Percentiles rank a stretch among this genome's conserved stretches.
Conservation (phyloP, 2,113 vertebrate species). For the Falco punctatus region DNA sequence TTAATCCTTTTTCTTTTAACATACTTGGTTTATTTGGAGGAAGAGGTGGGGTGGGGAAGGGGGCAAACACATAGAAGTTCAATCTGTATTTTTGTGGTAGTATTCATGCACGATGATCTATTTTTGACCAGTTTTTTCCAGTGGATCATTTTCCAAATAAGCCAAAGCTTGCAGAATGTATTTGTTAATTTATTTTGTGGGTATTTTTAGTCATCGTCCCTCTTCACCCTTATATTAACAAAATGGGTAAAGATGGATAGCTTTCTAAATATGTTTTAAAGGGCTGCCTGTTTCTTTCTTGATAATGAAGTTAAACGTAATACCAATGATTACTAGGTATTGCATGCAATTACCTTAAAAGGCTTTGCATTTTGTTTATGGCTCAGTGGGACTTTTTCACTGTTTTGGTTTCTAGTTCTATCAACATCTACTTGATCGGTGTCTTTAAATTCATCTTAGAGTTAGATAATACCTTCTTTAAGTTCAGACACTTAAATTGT, state of each 20-base stretch:
- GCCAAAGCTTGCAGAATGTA: background rate
- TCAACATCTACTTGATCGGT: background rate
- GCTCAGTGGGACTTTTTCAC: background rate
- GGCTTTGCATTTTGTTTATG: background rate
- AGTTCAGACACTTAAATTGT: background rate
- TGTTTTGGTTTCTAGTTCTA: background rate
- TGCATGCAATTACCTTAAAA: background rate
- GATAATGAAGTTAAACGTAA: background rate
- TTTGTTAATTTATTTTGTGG: background rate
- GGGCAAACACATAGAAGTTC: background rate
- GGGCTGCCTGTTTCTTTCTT: background rate
- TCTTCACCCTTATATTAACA: background rate
- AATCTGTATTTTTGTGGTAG: background rate
- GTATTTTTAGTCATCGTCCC: background rate
- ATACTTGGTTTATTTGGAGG: background rate
- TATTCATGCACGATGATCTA: accelerated
- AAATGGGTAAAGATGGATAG: background rate
- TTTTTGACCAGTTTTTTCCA: background rate
- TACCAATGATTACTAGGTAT: background rate
- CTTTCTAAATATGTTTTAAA: background rate
- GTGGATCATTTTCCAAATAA: background rate
- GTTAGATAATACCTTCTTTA: background rate
- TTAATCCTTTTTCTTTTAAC: background rate
- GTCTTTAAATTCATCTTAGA: background rate
- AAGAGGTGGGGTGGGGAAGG: background rate